phyloP scores from a whole-genome alignment of 2,888 invertebrate genomes.

The Lasioglossum malachurum region DNA sequence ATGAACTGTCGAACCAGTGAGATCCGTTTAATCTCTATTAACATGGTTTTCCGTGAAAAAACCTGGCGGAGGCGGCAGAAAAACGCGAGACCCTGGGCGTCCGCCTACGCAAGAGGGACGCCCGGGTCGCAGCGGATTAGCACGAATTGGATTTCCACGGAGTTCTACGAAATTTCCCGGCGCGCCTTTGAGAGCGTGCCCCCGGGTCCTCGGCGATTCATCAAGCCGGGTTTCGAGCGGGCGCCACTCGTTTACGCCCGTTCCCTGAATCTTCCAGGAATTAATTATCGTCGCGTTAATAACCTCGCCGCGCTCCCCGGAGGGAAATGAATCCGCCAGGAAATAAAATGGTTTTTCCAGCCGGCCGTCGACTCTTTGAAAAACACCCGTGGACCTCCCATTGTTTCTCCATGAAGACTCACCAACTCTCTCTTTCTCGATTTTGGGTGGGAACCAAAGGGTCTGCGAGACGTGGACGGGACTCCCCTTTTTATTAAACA shows the following conservation, averaged over 20 bases:
- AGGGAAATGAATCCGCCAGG: background rate
- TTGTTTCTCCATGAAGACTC: background rate
- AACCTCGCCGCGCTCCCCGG: background rate
- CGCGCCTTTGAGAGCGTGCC: background rate
- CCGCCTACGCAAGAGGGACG: too few species aligned
- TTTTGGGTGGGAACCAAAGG: background rate
- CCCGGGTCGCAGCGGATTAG: background rate
- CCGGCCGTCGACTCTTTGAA: background rate
- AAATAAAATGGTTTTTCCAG: slow-evolving; percentile 6
- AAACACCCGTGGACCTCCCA: background rate
- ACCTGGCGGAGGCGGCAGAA: background rate
- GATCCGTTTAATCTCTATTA: background rate
- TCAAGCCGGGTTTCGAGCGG: background rate
- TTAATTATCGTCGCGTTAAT: slow-evolving; percentile 25
- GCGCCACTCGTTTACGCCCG: background rate
- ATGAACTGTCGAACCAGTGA: background rate
- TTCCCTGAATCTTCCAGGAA: background rate
- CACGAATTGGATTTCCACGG: slow-evolving; percentile 5
- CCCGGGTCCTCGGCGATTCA: background rate
- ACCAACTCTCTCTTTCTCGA: background rate
- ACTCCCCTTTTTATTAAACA: background rate
- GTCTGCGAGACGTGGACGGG: background rate
- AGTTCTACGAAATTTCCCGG: background rate
- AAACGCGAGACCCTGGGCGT: background rate
- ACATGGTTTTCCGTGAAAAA: background rate